A percentile compares a stretch with the other conserved stretches of the same genome.
These are phyloP conservation scores for Dromius quadrimaculatus DNA, from an alignment of 2,888 invertebrate species.

Conservation along the genomic window DNA sequence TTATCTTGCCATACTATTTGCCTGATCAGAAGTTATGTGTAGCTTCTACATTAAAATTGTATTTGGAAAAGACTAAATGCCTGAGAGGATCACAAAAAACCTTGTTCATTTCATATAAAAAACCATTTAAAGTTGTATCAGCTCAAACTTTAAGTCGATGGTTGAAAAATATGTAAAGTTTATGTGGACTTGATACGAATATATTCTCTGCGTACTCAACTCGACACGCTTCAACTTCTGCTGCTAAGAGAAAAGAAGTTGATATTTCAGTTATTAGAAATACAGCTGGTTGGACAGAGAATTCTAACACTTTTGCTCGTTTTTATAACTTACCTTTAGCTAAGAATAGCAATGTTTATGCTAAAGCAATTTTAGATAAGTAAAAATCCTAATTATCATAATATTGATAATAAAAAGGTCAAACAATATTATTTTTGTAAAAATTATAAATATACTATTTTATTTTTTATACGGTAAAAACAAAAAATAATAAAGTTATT, in stretches of 20 bases:
- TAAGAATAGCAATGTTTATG: not conserved
- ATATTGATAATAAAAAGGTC: too few species aligned
- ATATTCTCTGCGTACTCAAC: not conserved
- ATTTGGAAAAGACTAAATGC: not conserved
- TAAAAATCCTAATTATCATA: not conserved
- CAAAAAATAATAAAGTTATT: too few species aligned
- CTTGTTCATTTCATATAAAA: not conserved
- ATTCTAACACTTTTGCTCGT: constrained; percentile 35
- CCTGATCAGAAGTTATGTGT: too few species aligned
- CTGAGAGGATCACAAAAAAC: not conserved
- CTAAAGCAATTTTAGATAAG: not conserved
- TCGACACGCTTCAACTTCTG: not conserved
- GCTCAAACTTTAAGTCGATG: not conserved
- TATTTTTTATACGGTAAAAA: constrained; percentile 56
- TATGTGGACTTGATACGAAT: not conserved
- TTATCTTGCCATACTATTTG: too few species aligned
- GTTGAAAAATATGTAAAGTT: not conserved
- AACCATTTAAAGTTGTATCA: not conserved
- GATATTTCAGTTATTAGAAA: constrained; percentile 31
- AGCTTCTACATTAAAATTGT: not conserved
- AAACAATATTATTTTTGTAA: not conserved
- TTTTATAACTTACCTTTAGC: constrained; percentile 49
- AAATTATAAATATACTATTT: constrained; percentile 13
- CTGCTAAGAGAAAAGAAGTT: constrained; percentile 25
- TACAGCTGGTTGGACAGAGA: constrained; percentile 47